Base-by-base conservation (phyloP, 2,888 invertebrate genomes). In the Sphaerophoria rueppellii region DNA sequence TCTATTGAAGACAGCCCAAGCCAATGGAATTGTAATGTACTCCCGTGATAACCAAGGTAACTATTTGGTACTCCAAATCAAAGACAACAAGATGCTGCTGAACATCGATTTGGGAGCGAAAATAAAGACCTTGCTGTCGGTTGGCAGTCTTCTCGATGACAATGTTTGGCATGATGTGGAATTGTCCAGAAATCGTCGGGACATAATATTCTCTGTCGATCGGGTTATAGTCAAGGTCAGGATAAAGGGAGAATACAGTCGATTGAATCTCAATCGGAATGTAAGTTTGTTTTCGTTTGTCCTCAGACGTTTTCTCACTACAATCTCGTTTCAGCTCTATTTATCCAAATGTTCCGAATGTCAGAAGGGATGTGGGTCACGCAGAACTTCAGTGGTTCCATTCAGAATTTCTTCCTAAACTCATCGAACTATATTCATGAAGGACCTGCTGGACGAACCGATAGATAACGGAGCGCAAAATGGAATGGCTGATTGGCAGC, bases 121-220 rank as follows among this genome's bases (percentile, higher is more conserved):
- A 32, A 93, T 95, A 4, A 94, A 95, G 89, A 97, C 97, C 0
- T 97, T 97, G 34, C 92, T 98, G 48, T 96, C 97, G 0, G 98
- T 98, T 63, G 99, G 99, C 86, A 98, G 98, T 91, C 93, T 99
- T 78, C 92, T 99, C 78, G 99, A 99, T 90, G 99, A 99, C 92
- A 98, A 98, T 91, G 96, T 98, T 89, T 99, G 99, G 99, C 99
- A 99, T 91, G 99, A 99, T 91, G 98, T 99, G 69, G 95, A 97
- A 32, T 95, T 99, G 54, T 96, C 96, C 0, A 93, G 98, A 63
- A 96, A 96, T 90, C 93, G 95, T 4, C 94, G 96, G 40, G 95
- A 97, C 89, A 94, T 99, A 72, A 94, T 96, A 60, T 96, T 99
- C 92, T 97, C 98, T 0, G 98, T 99, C n/a, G 99, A 99, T 93